phyloP scores from a whole-genome alignment of 2,888 invertebrate species.

The Zonitis immaculata region DNA sequence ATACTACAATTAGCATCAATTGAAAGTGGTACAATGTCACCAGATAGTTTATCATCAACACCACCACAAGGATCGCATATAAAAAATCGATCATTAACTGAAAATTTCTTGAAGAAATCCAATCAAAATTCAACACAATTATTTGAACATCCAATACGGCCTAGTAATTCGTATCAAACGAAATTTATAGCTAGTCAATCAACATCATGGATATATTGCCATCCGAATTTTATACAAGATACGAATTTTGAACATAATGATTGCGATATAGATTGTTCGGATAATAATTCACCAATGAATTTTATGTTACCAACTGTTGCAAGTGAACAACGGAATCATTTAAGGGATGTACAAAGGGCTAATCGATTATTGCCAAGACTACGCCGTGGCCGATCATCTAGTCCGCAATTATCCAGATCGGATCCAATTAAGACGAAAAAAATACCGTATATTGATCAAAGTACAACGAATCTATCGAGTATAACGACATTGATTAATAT shows the following conservation, averaged over 20 bases:
- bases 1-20: slow-evolving; percentile 51
- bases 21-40: slow-evolving; percentile 33
- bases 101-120: slow-evolving; percentile 32
- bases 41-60: slow-evolving; percentile 38
- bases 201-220: slow-evolving; percentile 1
- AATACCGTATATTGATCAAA: slow-evolving; percentile 35
- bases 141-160: neutral
- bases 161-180: neutral
- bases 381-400: slow-evolving; percentile 36
- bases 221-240: slow-evolving; percentile 12
- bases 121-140: neutral
- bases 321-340: slow-evolving; percentile 40
- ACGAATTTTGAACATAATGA: neutral
- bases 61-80: slow-evolving; percentile 22
- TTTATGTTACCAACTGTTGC: slow-evolving; percentile 45
- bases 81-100: slow-evolving; percentile 26
- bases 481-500: slow-evolving; percentile 6
- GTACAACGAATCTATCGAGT: slow-evolving; percentile 16
- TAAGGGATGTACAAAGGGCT: slow-evolving; percentile 32
- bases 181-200: slow-evolving; percentile 6
- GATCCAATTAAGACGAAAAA: slow-evolving; percentile 13
- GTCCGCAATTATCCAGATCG: slow-evolving; percentile 25
- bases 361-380: slow-evolving; percentile 35
- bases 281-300: neutral
- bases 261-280: neutral